Conservation (phyloP, 2,888 invertebrate species). For the Drosophila ezoana region DNA sequence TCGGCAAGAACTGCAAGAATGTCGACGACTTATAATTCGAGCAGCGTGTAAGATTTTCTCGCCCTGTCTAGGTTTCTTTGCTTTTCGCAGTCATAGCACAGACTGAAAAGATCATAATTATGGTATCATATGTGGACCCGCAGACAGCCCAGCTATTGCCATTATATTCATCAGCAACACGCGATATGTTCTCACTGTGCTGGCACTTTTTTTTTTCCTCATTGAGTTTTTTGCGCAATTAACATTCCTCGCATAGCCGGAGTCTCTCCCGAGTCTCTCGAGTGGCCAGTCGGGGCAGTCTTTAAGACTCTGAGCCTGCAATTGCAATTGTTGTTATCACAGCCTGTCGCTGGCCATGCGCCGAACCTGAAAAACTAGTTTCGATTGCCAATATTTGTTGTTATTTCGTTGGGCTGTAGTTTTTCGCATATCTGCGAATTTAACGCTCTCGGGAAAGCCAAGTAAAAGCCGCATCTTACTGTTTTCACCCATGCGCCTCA, state of each 20-base stretch:
- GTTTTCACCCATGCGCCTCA: constrained; percentile 19
- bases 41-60: constrained; percentile 66
- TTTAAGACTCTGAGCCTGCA: constrained; percentile 67
- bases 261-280: constrained; percentile 44
- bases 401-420: not conserved
- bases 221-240: constrained; percentile 64
- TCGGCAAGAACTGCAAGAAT: constrained; percentile 54
- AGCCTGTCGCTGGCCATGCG: constrained; percentile 50
- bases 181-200: constrained; percentile 67
- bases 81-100: not conserved
- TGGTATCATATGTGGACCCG: constrained; percentile 48
- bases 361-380: constrained; percentile 81
- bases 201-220: constrained; percentile 35
- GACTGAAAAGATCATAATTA: constrained; percentile 42
- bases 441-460: constrained; percentile 68
- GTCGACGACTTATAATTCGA: constrained; percentile 79
- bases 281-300: constrained; percentile 20
- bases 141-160: constrained; percentile 47
- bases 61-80: constrained; percentile 8
- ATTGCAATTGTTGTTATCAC: constrained; percentile 78
- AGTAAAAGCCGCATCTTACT: constrained; percentile 60
- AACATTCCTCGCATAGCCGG: constrained; percentile 68
- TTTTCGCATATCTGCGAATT: constrained; percentile 45
- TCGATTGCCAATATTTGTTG: constrained; percentile 45
- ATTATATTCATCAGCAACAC: constrained; percentile 75